These are phyloP conservation scores for Archivesica marissinica DNA, from an alignment of 1,140 invertebrate genomes.

Conservation along the genomic window DNA sequence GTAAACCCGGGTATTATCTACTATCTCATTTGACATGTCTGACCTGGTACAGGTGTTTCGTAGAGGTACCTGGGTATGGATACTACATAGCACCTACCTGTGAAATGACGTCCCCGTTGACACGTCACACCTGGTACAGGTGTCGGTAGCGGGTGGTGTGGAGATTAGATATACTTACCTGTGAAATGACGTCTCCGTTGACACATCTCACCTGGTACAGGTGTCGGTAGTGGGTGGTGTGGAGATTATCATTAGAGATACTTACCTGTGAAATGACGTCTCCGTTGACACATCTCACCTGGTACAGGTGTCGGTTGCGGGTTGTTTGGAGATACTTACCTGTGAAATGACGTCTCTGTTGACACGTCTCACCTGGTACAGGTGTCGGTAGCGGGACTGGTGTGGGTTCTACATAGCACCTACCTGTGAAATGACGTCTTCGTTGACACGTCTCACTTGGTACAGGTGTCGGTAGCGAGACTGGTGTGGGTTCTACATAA, in stretches of 20 bases:
- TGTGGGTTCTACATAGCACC: conserved; percentile 89
- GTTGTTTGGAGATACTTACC: no score
- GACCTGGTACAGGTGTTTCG: no score
- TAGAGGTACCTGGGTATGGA: no score
- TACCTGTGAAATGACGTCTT: conserved; percentile 94
- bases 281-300: conserved; percentile 93
- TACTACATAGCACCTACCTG: no score
- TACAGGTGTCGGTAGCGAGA: conserved; percentile 95
- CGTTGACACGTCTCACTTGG: conserved; percentile 93
- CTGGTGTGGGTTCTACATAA: conserved; percentile 89
- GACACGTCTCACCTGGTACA: conserved; percentile 94
- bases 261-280: conserved; percentile 94
- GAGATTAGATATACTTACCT: no score
- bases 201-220: no score
- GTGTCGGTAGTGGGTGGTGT: no score
- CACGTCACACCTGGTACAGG: conserved; percentile 94
- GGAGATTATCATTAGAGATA: no score
- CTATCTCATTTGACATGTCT: no score
- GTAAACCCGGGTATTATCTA: no score
- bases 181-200: no score
- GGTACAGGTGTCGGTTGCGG: conserved; percentile 94
- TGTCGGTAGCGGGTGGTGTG: conserved; percentile 94
- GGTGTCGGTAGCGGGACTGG: conserved; percentile 92
- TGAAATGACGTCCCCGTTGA: conserved; percentile 94
- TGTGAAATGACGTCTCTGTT: conserved; percentile 95